A percentile compares a stretch with the other conserved stretches of the same genome.
Conservation (phyloP, 1,140 invertebrate species). For the Ericerus pela region DNA sequence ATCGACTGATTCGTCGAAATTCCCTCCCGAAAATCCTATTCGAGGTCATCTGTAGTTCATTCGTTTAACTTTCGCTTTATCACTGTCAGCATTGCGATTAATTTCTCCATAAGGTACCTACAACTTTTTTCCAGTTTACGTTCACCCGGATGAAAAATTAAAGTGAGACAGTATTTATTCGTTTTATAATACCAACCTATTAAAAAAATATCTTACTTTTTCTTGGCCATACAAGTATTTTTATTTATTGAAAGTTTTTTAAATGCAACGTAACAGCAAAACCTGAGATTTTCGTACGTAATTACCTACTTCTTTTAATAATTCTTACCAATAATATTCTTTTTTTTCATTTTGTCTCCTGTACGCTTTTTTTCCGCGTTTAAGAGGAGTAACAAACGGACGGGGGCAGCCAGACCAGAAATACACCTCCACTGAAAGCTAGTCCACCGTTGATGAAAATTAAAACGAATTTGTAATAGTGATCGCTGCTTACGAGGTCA, state of each 20-base stretch:
- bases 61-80: no score
- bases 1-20: slow-evolving; percentile 8
- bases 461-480: slow-evolving; percentile 5
- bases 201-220: no score
- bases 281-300: not conserved
- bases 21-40: slow-evolving; percentile 7
- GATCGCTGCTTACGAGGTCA: not conserved
- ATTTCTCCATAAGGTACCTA: no score
- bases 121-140: no score
- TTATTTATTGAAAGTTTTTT: no score
- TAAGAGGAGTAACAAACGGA: slow-evolving; percentile 1
- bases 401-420: not conserved
- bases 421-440: not conserved
- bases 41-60: no score
- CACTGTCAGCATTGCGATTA: no score
- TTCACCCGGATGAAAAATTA: no score
- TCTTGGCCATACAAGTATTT: no score
- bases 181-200: no score
- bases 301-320: not conserved
- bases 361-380: not conserved
- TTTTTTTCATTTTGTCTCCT: not conserved
- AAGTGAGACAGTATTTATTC: no score
- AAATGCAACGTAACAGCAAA: no score
- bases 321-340: not conserved
- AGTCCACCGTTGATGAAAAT: not conserved